Evolutionary conservation across 2,888 invertebrate species (phyloP).

Genomic region (Tachina fera): DNA sequence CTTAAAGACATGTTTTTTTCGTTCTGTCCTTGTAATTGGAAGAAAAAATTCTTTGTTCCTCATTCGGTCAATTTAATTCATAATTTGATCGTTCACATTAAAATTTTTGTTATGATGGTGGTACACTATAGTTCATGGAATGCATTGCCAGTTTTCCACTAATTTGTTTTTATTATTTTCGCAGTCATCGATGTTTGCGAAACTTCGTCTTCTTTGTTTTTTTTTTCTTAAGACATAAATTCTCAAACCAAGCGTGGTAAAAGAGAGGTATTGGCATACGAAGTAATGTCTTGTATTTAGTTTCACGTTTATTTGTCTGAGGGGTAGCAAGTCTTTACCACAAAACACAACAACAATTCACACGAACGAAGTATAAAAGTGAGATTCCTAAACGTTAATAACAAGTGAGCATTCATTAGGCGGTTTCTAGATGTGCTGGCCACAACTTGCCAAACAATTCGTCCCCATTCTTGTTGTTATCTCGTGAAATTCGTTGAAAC

Average conservation of each 20-base stretch:
- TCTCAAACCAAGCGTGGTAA: conserved; percentile 53
- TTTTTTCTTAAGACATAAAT: conserved; percentile 18
- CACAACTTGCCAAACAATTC: too few relatives aligned
- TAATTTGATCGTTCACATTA: conserved; percentile 59
- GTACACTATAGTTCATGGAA: conserved; percentile 15
- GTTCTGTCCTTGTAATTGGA: conserved; percentile 3
- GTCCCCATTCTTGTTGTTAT: too few relatives aligned
- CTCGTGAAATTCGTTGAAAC: too few relatives aligned
- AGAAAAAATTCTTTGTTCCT: conserved; percentile 43
- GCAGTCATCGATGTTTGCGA: conserved; percentile 47
- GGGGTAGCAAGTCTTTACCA: conserved; percentile 42
- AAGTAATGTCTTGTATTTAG: conserved; percentile 53
- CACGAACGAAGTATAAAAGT: neutral
- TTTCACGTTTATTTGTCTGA: conserved; percentile 56
- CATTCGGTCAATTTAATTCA: conserved; percentile 66
- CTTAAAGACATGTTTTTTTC: neutral
- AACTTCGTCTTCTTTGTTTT: conserved; percentile 16
- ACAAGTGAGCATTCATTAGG: neutral
- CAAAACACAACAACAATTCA: conserved; percentile 8
- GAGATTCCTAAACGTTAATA: conserved; percentile 31
- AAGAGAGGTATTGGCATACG: conserved; percentile 15
- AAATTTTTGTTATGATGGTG: conserved; percentile 31
- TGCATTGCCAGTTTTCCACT: conserved; percentile 24
- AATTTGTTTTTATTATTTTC: conserved; percentile 48
- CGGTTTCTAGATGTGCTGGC: too few relatives aligned